phyloP scores from a whole-genome alignment of 1,140 invertebrate species.

The Arion vulgaris region DNA sequence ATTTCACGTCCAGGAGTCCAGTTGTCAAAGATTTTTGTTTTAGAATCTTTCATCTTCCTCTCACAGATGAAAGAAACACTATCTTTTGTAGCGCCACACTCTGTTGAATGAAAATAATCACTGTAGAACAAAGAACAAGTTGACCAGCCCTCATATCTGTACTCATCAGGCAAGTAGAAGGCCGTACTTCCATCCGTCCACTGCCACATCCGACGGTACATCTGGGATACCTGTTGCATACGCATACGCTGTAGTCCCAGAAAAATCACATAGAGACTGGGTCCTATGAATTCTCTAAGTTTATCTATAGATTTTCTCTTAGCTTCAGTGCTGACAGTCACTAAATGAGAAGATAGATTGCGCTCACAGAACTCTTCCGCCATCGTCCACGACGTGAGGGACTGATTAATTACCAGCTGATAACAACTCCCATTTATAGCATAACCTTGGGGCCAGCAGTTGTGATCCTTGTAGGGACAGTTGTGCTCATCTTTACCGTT shows the following conservation, averaged over 20 bases:
- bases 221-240: slow-evolving; percentile 23
- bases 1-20: not conserved
- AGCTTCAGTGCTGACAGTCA: not conserved
- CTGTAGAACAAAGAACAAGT: slow-evolving; percentile 7
- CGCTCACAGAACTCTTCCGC: slow-evolving; percentile 20
- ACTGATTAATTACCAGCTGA: not conserved
- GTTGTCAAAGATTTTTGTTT: not conserved
- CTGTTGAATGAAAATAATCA: slow-evolving; percentile 27
- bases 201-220: slow-evolving; percentile 28
- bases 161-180: slow-evolving; percentile 30
- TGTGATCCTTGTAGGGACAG: not conserved
- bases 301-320: not conserved
- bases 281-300: not conserved
- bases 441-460: slow-evolving; percentile 18
- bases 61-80: slow-evolving; percentile 26
- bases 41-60: not conserved
- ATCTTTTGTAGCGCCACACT: not conserved
- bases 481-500: slow-evolving; percentile 7
- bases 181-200: slow-evolving; percentile 30
- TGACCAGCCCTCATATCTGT: slow-evolving; percentile 25
- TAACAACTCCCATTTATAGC: not conserved
- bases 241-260: slow-evolving; percentile 26
- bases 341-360: not conserved
- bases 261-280: not conserved
- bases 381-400: not conserved